phyloP scores from a whole-genome alignment of 2,797 vertebrate genomes.

The Pseudochaenichthys georgianus region DNA sequence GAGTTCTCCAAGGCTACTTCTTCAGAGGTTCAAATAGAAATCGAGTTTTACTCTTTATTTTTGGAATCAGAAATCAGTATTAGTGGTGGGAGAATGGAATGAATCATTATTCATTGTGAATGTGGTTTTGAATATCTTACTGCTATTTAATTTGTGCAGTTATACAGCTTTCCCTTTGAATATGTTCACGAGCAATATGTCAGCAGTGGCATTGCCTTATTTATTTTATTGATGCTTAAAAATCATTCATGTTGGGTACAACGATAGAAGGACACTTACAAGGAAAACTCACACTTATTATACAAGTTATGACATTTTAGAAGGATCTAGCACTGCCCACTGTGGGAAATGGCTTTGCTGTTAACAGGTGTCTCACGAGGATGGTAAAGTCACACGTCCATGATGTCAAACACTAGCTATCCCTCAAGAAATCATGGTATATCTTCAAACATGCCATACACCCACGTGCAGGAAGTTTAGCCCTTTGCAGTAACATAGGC shows the following conservation, averaged over 20 bases:
- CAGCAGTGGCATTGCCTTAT: neutral
- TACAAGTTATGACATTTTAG: slow-evolving; percentile 38
- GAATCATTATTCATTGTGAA: slow-evolving; percentile 20
- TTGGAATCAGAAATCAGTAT: slow-evolving; percentile 15
- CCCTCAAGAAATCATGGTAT: slow-evolving; percentile 41
- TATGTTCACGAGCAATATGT: slow-evolving; percentile 9
- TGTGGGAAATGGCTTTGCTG: slow-evolving; percentile 29
- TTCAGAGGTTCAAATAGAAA: slow-evolving; percentile 19
- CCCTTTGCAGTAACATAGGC: slow-evolving; percentile 14
- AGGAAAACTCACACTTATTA: slow-evolving; percentile 31
- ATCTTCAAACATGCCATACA: slow-evolving; percentile 48
- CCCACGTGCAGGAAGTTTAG: slow-evolving; percentile 13
- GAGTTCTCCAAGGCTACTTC: slow-evolving; percentile 36
- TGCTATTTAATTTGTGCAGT: slow-evolving; percentile 9
- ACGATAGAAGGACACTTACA: slow-evolving; percentile 43
- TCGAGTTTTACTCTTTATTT: slow-evolving; percentile 24
- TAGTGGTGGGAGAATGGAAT: neutral
- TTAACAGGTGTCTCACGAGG: slow-evolving; percentile 34
- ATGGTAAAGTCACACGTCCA: slow-evolving; percentile 35
- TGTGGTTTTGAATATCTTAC: slow-evolving; percentile 4
- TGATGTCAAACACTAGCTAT: slow-evolving; percentile 20
- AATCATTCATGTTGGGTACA: slow-evolving; percentile 31
- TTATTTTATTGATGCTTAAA: slow-evolving; percentile 11
- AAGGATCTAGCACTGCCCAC: slow-evolving; percentile 9
- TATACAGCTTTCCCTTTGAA: neutral